Evolutionary conservation across 37 sponge, comb jelly and placozoan species (phyloP).

Genomic region (Agelas oroides): DNA sequence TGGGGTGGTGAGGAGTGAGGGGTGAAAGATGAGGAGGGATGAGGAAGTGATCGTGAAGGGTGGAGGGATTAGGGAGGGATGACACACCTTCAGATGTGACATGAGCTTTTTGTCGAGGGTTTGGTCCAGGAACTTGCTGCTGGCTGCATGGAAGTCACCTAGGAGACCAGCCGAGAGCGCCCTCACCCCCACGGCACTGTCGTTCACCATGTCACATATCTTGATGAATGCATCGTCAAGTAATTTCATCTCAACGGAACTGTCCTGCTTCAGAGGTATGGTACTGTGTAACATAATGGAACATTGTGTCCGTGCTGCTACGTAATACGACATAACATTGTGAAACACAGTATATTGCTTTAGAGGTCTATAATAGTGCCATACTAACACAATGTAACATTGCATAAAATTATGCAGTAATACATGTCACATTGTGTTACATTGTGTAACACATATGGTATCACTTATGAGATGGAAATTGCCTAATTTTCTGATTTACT

Average conservation of each 20-base stretch:
- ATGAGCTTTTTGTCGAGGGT: constrained; percentile 95
- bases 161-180: constrained; percentile 72
- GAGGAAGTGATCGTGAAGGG: no score
- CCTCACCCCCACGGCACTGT: constrained; percentile 71
- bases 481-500: neutral
- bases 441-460: no score
- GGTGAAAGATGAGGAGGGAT: neutral
- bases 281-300: constrained; percentile 40
- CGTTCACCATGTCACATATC: constrained; percentile 86
- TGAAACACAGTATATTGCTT: no score
- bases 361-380: neutral
- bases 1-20: no score
- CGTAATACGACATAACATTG: neutral
- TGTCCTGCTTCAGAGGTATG: constrained; percentile 46
- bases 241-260: constrained; percentile 43
- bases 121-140: constrained; percentile 72
- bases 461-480: no score
- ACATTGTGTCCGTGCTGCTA: constrained; percentile 11
- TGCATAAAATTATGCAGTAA: no score
- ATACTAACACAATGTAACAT: neutral
- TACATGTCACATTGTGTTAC: no score
- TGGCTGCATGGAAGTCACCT: constrained; percentile 62
- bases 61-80: neutral
- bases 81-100: constrained; percentile 82
- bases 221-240: constrained; percentile 87